Evolutionary conservation across 2,113 vertebrate genomes (phyloP), one percentile per base, ranked within the genome.

Genomic region (Oryzias curvinotus): DNA sequence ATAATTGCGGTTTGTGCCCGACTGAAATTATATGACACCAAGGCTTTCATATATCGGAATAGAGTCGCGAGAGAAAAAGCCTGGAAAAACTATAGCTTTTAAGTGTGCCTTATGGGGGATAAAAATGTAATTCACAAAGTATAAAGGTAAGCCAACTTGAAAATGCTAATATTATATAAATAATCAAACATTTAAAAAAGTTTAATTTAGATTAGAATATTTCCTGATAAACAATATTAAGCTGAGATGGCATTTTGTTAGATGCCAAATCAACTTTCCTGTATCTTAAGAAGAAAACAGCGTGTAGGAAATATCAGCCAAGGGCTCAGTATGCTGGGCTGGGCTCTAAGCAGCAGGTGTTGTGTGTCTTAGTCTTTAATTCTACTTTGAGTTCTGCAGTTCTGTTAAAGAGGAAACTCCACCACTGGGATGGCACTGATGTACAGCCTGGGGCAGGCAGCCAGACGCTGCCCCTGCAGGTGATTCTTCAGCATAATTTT

Each of bases 381-480:
- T 52, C 42, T 65, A 44, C 14, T 60, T 47, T 1, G 71, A 53
- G 62, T 50, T 68, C 54, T 65, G 51, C 23, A 17, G 52, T 30
- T 57, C 25, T 21, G 43, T 48, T 36, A 65, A 14, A 65, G 23
- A 14, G 63, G 44, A 61, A 57, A 30, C 19, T 71, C 68, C 62
- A 74, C 65, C 19, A 55, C 69, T 71, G 71, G 23, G 60, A 46
- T 59, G 47, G 54, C 63, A 4, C 57, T 52, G 77, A 61, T 41
- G 70, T 75, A 63, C 60, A 5, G 52, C 77, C 50, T 1, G 67
- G 45, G 75, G 75, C n/a, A 1, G 28, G 57, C 17, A 3, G 65
- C 76, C 85, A 83, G 80, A 81, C 81, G 82, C 59, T 59, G 59
- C 65, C 48, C 73, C 78, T 71, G 68, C 68, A 73, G 70, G 64